Evolutionary conservation across 2,797 vertebrate genomes (phyloP).

Genomic region (Hapalemur alaotrensis): DNA sequence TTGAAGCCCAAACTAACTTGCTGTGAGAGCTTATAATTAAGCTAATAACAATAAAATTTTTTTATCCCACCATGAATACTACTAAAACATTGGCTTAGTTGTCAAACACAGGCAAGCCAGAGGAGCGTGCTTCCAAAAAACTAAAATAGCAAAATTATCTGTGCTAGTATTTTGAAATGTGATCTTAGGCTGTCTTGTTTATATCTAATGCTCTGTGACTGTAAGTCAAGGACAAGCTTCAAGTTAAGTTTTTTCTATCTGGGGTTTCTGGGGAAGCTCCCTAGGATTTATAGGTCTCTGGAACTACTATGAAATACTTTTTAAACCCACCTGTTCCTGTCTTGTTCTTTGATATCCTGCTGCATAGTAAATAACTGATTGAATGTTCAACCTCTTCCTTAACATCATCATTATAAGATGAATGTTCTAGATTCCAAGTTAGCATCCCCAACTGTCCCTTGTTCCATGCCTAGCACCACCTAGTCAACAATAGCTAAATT

Average conservation of each 20-base stretch:
- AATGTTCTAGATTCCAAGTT: neutral
- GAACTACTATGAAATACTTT: neutral
- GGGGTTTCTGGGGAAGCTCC: neutral
- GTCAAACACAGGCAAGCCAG: neutral
- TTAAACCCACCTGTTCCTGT: neutral
- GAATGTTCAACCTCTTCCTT: neutral
- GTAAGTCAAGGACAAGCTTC: neutral
- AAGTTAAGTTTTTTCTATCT: neutral
- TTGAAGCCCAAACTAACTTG: neutral
- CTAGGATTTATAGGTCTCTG: neutral
- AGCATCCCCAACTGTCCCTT: neutral
- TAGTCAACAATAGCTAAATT: neutral
- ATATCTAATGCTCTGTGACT: neutral
- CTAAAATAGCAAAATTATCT: constrained; percentile 8
- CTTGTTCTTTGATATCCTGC: neutral
- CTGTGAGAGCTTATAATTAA: constrained; percentile 15
- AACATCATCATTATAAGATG: neutral
- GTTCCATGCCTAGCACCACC: neutral
- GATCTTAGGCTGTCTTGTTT: neutral
- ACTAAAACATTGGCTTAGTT: neutral
- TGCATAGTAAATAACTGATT: neutral
- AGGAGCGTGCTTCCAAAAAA: neutral
- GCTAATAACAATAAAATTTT: neutral
- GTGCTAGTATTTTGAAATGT: neutral
- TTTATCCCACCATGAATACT: neutral